Evolutionary conservation across 2,888 invertebrate species (phyloP).

Genomic region (Pecten maximus): DNA sequence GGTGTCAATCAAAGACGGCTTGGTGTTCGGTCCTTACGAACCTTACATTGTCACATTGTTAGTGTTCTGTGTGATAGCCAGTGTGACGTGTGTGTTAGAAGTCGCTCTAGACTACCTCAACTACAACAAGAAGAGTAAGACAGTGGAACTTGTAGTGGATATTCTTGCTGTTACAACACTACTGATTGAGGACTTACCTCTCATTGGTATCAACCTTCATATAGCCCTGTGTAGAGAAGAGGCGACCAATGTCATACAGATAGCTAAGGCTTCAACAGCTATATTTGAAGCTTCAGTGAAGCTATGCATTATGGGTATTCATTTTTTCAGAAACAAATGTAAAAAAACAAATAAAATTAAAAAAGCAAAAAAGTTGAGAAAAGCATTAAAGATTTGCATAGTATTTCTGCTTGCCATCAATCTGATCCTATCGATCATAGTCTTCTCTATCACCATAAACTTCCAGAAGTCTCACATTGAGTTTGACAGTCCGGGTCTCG

Average conservation of each 20-base stretch:
- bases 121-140: neutral
- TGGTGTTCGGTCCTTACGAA: conserved; percentile 70
- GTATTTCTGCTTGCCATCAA: neutral
- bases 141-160: conserved; percentile 58
- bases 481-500: neutral
- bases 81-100: conserved; percentile 60
- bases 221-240: conserved; percentile 69
- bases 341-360: too few species aligned
- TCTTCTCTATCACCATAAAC: neutral
- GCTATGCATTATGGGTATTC: neutral
- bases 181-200: conserved; percentile 69
- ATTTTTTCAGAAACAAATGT: neutral
- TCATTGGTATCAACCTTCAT: conserved; percentile 63
- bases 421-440: neutral
- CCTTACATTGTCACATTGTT: conserved; percentile 57
- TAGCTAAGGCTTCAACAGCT: conserved; percentile 66
- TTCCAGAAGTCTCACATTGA: neutral
- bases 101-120: conserved; percentile 56
- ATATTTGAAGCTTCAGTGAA: conserved; percentile 59
- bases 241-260: conserved; percentile 69
- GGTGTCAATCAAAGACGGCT: conserved; percentile 60
- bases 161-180: conserved; percentile 60
- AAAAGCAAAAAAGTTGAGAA: neutral
- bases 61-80: conserved; percentile 66
- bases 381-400: neutral